A percentile compares a stretch with the other conserved stretches of the same genome.
Evolutionary conservation across 2,888 invertebrate species (phyloP).

Genomic region (Stegana nigrithorax): DNA sequence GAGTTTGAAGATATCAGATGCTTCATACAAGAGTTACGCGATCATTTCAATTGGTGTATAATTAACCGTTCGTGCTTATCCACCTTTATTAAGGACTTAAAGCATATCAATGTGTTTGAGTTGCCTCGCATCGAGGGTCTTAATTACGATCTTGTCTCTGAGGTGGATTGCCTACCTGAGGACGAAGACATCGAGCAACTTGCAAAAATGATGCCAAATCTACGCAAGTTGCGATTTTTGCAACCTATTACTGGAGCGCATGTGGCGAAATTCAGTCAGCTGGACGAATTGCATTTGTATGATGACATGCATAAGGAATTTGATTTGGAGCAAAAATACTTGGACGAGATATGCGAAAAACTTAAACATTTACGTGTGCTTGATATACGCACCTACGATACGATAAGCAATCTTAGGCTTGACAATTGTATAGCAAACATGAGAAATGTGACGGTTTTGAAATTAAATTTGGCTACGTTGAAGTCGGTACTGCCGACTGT

Average conservation of each 20-base stretch:
- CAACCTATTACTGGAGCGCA: constrained; percentile 54
- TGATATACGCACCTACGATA: constrained; percentile 54
- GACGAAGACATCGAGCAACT: constrained; percentile 48
- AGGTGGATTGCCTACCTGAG: constrained; percentile 52
- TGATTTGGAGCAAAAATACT: constrained; percentile 51
- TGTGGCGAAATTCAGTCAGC: constrained; percentile 44
- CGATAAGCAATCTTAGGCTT: constrained; percentile 48
- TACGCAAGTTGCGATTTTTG: constrained; percentile 47
- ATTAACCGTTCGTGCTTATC: constrained; percentile 48
- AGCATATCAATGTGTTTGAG: constrained; percentile 44
- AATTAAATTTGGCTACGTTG: constrained; percentile 54
- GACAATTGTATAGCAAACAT: constrained; percentile 48
- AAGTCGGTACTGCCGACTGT: constrained; percentile 50
- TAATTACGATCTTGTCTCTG: constrained; percentile 46
- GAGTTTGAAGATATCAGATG: constrained; percentile 48
- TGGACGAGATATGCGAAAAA: constrained; percentile 51
- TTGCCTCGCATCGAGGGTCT: constrained; percentile 49
- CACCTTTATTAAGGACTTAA: constrained; percentile 50
- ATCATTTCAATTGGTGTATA: constrained; percentile 39
- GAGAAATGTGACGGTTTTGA: constrained; percentile 45
- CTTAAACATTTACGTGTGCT: constrained; percentile 46
- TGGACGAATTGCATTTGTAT: constrained; percentile 55
- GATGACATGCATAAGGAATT: constrained; percentile 52
- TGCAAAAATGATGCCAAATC: constrained; percentile 51
- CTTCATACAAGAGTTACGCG: constrained; percentile 46